phyloP scores from a whole-genome alignment of 2,888 invertebrate genomes.

The Ecdyonurus torrentis region DNA sequence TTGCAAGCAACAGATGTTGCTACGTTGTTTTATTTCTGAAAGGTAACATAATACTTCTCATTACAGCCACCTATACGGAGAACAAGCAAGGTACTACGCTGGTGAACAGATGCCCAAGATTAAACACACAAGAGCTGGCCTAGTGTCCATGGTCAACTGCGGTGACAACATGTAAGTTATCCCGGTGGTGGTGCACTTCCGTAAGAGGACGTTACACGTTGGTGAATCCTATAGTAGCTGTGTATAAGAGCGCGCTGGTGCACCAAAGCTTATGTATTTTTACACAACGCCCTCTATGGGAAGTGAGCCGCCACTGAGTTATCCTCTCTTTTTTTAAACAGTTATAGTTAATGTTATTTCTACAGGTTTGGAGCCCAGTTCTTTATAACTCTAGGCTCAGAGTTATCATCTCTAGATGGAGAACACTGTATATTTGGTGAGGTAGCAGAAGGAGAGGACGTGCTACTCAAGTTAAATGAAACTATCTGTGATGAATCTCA shows the following conservation, averaged over 20 bases:
- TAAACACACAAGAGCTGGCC: conserved; percentile 70
- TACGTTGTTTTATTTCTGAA: not conserved
- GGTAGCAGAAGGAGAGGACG: conserved; percentile 80
- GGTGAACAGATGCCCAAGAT: conserved; percentile 82
- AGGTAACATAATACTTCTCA: not conserved
- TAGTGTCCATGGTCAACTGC: conserved; percentile 88
- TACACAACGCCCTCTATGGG: no score
- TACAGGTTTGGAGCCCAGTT: conserved; percentile 71
- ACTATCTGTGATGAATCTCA: conserved; percentile 79
- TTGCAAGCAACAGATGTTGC: no score
- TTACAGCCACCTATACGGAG: conserved; percentile 55
- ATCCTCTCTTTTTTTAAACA: no score
- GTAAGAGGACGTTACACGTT: no score
- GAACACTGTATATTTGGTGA: conserved; percentile 92
- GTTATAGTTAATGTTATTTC: conserved; percentile 6
- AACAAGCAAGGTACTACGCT: conserved; percentile 74
- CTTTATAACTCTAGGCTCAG: conserved; percentile 78
- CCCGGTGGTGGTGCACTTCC: no score
- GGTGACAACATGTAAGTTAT: conserved; percentile 56
- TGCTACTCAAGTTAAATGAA: conserved; percentile 80
- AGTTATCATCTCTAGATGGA: conserved; percentile 76
- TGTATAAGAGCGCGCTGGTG: no score
- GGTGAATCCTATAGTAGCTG: no score
- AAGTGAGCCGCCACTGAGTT: no score
- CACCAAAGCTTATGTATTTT: no score